Conservation (phyloP, 1,140 invertebrate genomes). For the Drosophila teissieri region DNA sequence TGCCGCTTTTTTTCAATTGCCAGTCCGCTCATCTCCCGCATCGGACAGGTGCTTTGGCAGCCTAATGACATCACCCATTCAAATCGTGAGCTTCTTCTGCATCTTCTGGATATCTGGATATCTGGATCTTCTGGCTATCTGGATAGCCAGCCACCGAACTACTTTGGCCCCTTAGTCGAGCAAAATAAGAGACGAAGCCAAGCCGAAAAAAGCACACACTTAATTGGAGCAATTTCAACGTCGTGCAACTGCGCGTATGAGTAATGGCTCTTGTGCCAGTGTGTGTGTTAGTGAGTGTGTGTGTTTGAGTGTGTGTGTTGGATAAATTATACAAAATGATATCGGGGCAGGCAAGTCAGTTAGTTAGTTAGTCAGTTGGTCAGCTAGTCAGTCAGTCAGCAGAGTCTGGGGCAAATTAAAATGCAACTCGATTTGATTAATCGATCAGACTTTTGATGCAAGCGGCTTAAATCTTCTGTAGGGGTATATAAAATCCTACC, state of each 20-base stretch:
- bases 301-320: constrained; percentile 45
- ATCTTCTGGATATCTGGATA: not conserved
- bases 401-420: constrained; percentile 62
- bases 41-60: constrained; percentile 71
- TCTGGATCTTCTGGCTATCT: not conserved
- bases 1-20: constrained; percentile 43
- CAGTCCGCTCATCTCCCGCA: constrained; percentile 11
- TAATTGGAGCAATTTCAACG: constrained; percentile 80
- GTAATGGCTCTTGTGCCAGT: constrained; percentile 41
- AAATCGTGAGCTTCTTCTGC: constrained; percentile 36
- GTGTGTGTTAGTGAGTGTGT: constrained; percentile 5
- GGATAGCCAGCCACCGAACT: constrained; percentile 51
- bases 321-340: constrained; percentile 78
- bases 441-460: constrained; percentile 49
- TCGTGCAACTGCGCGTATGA: constrained; percentile 78
- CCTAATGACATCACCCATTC: constrained; percentile 70
- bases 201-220: constrained; percentile 47
- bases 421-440: constrained; percentile 70
- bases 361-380: constrained; percentile 54
- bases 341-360: constrained; percentile 62
- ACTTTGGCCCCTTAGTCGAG: constrained; percentile 35
- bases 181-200: constrained; percentile 3
- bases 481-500: too few relatives aligned
- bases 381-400: constrained; percentile 22
- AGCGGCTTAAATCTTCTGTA: too few relatives aligned